Base-by-base conservation (phyloP, 2,797 vertebrate genomes). In the Discoglossus pictus region DNA sequence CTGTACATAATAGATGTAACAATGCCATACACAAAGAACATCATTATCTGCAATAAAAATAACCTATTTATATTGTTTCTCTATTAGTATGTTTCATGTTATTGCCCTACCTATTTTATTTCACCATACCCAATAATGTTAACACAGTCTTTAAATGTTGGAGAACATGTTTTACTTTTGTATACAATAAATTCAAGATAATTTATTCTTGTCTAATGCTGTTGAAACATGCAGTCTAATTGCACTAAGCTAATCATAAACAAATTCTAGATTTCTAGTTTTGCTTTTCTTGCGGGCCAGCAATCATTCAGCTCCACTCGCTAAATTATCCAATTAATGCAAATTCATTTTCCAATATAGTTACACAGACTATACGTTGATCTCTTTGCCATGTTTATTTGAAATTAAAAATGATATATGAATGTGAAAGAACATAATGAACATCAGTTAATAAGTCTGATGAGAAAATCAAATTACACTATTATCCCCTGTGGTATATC, bases 111-210 rank as follows among this genome's bases (percentile, higher is more conserved):
- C 15, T 43, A 15, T 10, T 53, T 31, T 35, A 38, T 50, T 39
- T 20, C 40, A 24, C 17, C 31, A 46, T 61, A 31, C 66, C 23
- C 34, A 62, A 48, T 50, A 62, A 70, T 70, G 67, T 62, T 70
- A 70, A 70, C 59, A 70, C 52, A 27, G 12, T 40, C 21, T 56
- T 70, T 48, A 63, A 43, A 62, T 56, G 51, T 31, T 55, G 53
- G 59, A 42, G 50, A 55, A 47, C 67, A 70, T 63, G 67, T 63
- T 55, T 63, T 63, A 48, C 60, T 55, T 62, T 56, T 70, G 51
- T 62, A 50, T 42, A 42, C 23, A 63, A 62, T 56, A 62, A 62
- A 56, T 55, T 36, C 16, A 48, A 48, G 38, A 40, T 62, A 50
- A 70, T 70, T 42, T 70, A 63, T 63, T 63, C 51, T 70, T 70